Evolutionary conservation across 2,888 invertebrate species (phyloP).

Genomic region (Druceiella hillmani): DNA sequence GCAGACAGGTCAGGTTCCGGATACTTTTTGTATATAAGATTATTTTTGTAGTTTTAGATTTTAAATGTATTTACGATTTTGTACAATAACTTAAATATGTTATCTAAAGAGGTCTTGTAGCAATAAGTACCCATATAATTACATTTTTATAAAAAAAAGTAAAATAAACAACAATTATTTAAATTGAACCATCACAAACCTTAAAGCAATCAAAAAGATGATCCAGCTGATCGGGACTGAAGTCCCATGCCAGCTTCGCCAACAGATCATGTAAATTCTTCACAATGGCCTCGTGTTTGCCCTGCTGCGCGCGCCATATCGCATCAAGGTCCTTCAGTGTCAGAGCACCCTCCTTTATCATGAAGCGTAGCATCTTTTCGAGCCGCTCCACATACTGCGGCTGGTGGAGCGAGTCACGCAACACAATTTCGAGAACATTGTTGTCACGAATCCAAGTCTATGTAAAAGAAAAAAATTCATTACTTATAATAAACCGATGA

Average conservation of each 20-base stretch:
- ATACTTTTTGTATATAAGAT: too few species aligned
- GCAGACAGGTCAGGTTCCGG: too few species aligned
- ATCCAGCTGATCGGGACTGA: conserved; percentile 94
- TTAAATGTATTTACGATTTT: too few species aligned
- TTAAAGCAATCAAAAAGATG: conserved; percentile 97
- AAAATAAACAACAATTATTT: too few species aligned
- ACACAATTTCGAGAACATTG: conserved; percentile 88
- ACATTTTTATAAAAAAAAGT: too few species aligned
- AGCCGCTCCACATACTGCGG: conserved; percentile 97
- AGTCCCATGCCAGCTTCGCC: conserved; percentile 97
- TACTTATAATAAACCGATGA: too few species aligned
- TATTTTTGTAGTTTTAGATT: too few species aligned
- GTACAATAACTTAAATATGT: too few species aligned
- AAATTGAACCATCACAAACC: too few species aligned
- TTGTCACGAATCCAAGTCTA: conserved; percentile 95
- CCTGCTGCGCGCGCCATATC: conserved; percentile 95
- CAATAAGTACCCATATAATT: too few species aligned
- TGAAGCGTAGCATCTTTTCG: conserved; percentile 95
- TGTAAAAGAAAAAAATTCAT: conserved; percentile 27
- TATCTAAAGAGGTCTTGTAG: too few species aligned
- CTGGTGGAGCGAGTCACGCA: conserved; percentile 93
- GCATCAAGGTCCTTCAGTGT: conserved; percentile 89
- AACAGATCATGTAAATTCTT: conserved; percentile 95
- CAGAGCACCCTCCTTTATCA: conserved; percentile 89
- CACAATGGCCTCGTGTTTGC: conserved; percentile 97